phyloP scores from a whole-genome alignment of 2,113 vertebrate genomes.

The Mus pahari region DNA sequence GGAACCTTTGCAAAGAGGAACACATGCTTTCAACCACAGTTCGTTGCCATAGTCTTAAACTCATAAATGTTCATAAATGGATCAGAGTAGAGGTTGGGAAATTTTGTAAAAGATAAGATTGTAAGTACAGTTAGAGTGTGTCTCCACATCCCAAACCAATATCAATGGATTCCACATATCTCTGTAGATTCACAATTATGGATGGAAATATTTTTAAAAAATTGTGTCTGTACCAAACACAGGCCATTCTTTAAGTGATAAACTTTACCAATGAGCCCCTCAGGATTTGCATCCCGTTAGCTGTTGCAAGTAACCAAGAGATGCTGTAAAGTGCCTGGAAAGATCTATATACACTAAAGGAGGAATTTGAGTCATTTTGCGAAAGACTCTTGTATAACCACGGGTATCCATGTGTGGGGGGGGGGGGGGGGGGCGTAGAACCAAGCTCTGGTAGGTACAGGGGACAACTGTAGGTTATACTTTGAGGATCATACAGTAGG shows the following conservation, averaged over 20 bases:
- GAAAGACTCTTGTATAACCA: not conserved
- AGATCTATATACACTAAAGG: no score
- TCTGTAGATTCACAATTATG: not conserved
- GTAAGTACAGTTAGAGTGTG: not conserved
- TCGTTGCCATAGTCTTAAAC: no score
- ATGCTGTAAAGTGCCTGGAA: not conserved
- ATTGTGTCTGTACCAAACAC: not conserved
- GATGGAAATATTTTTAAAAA: not conserved
- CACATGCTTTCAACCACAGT: not conserved
- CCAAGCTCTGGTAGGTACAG: not conserved
- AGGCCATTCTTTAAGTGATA: not conserved
- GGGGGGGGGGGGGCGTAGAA: not conserved
- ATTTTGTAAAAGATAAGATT: not conserved
- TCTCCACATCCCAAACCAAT: no score
- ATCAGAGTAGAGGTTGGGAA: not conserved
- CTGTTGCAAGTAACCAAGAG: not conserved
- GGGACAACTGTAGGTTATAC: not conserved
- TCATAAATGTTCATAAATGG: not conserved
- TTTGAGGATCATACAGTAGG: not conserved
- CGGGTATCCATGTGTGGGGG: not conserved
- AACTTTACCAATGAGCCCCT: not conserved
- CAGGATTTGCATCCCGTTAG: not conserved
- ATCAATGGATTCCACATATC: not conserved
- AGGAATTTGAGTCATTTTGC: not conserved
- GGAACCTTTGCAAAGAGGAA: not conserved